phyloP scores from a whole-genome alignment of 2,797 vertebrate species.

The Telmatherina bonti region DNA sequence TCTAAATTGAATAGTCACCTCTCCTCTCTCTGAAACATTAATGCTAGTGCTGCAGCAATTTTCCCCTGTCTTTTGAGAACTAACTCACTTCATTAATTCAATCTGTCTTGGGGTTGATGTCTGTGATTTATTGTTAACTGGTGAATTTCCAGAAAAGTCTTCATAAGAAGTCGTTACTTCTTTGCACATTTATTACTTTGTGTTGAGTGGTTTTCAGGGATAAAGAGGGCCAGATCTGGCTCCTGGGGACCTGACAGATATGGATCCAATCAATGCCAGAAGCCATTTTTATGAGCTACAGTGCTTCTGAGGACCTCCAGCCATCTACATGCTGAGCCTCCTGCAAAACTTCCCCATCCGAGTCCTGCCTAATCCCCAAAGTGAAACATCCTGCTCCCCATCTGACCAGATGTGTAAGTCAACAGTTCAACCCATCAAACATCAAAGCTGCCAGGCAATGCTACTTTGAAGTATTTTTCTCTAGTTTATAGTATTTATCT shows the following conservation, averaged over 20 bases:
- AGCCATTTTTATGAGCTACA: conserved; percentile 53
- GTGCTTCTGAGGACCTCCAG: conserved; percentile 42
- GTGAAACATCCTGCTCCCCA: conserved; percentile 29
- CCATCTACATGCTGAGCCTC: conserved; percentile 40
- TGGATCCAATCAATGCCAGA: conserved; percentile 61
- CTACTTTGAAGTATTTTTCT: not conserved
- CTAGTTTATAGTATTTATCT: not conserved
- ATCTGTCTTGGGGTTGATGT: conserved; percentile 40
- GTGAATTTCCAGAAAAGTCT: conserved; percentile 41
- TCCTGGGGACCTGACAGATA: conserved; percentile 50
- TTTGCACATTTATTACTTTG: conserved; percentile 29
- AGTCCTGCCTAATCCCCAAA: conserved; percentile 21
- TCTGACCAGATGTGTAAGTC: not conserved
- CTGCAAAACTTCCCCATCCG: conserved; percentile 34
- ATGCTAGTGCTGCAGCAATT: conserved; percentile 56
- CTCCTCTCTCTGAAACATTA: conserved; percentile 65
- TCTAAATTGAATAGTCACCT: conserved; percentile 70
- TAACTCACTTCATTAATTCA: conserved; percentile 69
- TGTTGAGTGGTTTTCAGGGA: conserved; percentile 50
- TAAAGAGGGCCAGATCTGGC: conserved; percentile 42
- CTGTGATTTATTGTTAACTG: conserved; percentile 56
- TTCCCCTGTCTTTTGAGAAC: conserved; percentile 47
- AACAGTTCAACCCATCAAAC: too few species aligned
- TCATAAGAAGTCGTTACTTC: not conserved
- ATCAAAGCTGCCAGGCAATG: too few species aligned